A percentile compares a stretch with the other conserved stretches of the same genome.
Conservation (phyloP, 2,888 invertebrate genomes). For the Hemithea aestivaria region DNA sequence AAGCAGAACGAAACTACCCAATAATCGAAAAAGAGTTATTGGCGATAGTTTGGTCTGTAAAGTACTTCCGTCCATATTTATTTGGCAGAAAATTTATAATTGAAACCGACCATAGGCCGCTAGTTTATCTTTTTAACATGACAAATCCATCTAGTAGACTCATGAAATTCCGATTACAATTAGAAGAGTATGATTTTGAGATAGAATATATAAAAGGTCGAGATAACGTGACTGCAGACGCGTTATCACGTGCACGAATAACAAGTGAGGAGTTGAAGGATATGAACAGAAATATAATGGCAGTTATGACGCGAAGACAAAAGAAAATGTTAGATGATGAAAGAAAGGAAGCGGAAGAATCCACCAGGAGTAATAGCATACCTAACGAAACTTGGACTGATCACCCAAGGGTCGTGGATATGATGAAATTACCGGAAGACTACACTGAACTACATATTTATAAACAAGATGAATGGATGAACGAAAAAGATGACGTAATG, state of each 20-base stretch:
- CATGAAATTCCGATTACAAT: conserved; percentile 13
- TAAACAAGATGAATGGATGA: not conserved
- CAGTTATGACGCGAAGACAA: conserved; percentile 6
- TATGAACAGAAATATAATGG: conserved; percentile 6
- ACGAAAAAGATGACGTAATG: not conserved
- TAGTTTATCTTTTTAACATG: conserved; percentile 18
- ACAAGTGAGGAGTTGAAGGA: conserved; percentile 11
- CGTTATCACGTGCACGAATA: conserved; percentile 12
- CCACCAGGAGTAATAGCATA: not conserved
- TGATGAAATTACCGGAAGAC: not conserved
- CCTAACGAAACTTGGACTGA: conserved; percentile 3
- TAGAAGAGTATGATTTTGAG: conserved; percentile 19
- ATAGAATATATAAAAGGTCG: conserved; percentile 16
- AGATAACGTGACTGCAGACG: conserved; percentile 14
- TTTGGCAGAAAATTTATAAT: conserved; percentile 18
- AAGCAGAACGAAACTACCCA: conserved; percentile 18
- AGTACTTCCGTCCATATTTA: conserved; percentile 21
- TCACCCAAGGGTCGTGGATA: conserved; percentile 11
- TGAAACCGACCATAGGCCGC: conserved; percentile 16
- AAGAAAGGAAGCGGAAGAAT: not conserved
- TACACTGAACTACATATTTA: not conserved
- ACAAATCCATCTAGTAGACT: conserved; percentile 17
- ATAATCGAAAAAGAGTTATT: conserved; percentile 18
- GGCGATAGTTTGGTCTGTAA: conserved; percentile 18
- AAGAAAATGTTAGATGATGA: conserved; percentile 1